Conservation (phyloP, 2,888 invertebrate species). For the Orthonychiurus folsomi region DNA sequence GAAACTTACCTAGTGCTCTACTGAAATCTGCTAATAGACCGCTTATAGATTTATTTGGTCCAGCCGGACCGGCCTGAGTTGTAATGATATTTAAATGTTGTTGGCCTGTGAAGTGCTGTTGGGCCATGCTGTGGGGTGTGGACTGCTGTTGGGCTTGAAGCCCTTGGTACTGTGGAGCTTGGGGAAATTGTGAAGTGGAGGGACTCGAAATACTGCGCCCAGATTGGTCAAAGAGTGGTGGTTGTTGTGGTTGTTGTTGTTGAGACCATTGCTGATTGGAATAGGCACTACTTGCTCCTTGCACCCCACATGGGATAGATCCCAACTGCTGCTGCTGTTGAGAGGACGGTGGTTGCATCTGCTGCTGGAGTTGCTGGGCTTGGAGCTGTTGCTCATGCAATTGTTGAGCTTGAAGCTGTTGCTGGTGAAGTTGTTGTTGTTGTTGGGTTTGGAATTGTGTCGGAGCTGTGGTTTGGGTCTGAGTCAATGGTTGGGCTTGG, state of each 20-base stretch:
- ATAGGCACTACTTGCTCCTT: neutral
- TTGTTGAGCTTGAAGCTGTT: conserved; percentile 21
- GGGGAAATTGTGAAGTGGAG: conserved; percentile 15
- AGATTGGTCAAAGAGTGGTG: conserved; percentile 20
- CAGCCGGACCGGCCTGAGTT: conserved; percentile 23
- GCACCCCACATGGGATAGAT: conserved; percentile 11
- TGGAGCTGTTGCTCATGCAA: conserved; percentile 17
- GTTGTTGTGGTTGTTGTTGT: conserved; percentile 23
- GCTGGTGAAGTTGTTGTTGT: conserved; percentile 27
- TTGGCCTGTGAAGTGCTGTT: conserved; percentile 30
- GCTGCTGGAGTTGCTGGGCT: conserved; percentile 14
- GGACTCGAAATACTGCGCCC: conserved; percentile 10
- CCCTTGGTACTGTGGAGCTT: conserved; percentile 18
- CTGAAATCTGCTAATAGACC: conserved; percentile 48
- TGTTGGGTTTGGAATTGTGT: conserved; percentile 17
- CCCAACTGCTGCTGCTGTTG: conserved; percentile 15
- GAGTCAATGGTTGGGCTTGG: neutral
- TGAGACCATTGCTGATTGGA: neutral
- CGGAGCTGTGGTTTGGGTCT: conserved; percentile 5
- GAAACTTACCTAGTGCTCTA: conserved; percentile 45
- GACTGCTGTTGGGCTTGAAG: conserved; percentile 5
- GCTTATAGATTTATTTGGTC: conserved; percentile 42
- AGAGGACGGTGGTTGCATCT: conserved; percentile 14
- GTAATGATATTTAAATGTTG: conserved; percentile 23
- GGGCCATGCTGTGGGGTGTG: conserved; percentile 18